Evolutionary conservation across 2,113 vertebrate genomes (phyloP).

Genomic region (Muntiacus reevesi): DNA sequence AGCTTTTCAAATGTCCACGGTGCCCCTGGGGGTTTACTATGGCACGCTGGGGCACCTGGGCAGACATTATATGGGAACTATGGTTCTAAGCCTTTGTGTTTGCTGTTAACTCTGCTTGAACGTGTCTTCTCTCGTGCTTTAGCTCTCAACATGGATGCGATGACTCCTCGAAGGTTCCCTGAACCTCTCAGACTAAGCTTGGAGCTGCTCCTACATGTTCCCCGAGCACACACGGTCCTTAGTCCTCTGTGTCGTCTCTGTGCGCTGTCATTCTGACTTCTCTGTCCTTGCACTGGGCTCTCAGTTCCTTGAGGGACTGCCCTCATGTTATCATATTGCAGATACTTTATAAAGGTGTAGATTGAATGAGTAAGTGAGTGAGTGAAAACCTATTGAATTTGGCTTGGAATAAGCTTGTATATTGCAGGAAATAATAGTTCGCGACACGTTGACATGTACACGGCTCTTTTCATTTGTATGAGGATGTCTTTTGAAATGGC

Average conservation of each 20-base stretch:
- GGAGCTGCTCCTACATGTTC: accelerated
- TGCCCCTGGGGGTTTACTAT: neutral
- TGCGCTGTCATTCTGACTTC: neutral
- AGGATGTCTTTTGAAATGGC: neutral
- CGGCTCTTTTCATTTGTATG: neutral
- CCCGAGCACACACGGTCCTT: neutral
- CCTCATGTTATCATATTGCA: neutral
- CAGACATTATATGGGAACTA: neutral
- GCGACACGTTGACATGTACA: neutral
- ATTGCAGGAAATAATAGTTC: neutral
- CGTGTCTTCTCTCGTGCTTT: neutral
- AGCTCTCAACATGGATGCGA: accelerated
- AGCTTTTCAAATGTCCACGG: accelerated
- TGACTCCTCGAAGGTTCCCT: neutral
- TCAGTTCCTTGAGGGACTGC: neutral
- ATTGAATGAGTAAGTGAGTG: neutral
- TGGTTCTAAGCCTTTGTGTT: neutral
- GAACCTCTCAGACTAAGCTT: neutral
- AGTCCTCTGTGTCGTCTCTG: neutral
- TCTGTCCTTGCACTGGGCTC: neutral
- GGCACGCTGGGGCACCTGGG: neutral
- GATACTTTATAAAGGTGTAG: neutral
- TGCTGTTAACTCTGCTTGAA: neutral
- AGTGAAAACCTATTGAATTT: neutral
- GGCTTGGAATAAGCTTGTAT: neutral